These are phyloP conservation scores for Tragelaphus strepsiceros DNA, from an alignment of 2,113 vertebrate genomes.

Conservation along the genomic window DNA sequence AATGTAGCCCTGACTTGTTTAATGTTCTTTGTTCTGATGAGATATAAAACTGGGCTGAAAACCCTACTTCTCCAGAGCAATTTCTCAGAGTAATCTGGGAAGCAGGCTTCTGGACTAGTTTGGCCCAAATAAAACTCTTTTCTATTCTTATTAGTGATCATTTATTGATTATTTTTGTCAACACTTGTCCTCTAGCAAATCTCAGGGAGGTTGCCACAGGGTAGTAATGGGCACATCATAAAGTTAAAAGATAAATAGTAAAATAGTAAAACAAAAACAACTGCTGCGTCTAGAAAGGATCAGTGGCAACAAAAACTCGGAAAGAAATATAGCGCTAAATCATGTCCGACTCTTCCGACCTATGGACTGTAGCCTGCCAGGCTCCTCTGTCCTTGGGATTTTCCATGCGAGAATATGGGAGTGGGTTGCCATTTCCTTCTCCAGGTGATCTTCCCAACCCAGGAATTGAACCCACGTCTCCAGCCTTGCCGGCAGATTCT, in stretches of 20 bases:
- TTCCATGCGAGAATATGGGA: not conserved
- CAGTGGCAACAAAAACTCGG: not conserved
- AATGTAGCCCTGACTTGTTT: not conserved
- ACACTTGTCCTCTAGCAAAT: not conserved
- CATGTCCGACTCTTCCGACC: not conserved
- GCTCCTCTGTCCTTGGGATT: not conserved
- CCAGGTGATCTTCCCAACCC: not conserved
- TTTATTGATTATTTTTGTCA: not conserved
- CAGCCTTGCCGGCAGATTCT: not conserved
- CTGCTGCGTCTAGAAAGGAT: not conserved
- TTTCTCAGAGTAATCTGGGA: not conserved
- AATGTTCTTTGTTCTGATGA: not conserved
- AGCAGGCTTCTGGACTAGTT: not conserved
- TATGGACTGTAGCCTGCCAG: not conserved
- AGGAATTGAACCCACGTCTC: not conserved
- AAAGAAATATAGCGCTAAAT: not conserved
- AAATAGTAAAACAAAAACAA: not conserved
- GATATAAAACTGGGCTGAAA: not conserved
- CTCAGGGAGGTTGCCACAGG: not conserved
- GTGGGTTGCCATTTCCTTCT: not conserved
- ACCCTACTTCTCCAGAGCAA: not conserved
- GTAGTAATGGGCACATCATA: not conserved
- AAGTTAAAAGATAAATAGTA: not conserved
- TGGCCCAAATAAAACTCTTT: not conserved
- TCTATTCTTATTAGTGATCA: not conserved